Evolutionary conservation across 2,113 vertebrate species (phyloP), one percentile per base, ranked within the genome.

Genomic region (Cromileptes altivelis): DNA sequence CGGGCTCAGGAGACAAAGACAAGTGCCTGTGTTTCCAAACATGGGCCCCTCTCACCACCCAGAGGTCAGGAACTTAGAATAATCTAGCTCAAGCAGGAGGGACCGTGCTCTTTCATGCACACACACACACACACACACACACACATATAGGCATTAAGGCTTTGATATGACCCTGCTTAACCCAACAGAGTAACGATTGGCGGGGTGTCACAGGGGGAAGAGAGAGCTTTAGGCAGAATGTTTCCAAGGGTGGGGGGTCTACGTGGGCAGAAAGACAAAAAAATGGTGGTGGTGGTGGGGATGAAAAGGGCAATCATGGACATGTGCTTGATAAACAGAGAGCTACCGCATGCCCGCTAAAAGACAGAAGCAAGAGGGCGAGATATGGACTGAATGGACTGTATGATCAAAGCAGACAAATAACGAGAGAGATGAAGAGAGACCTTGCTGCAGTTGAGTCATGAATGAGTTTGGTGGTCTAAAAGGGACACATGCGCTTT

Each of bases 121-220:
- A 17, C 60, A 55, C 25, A 63, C 47, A 57, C 55, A 72, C 30
- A 57, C 63, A n/a, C 65, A 62, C 67, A 53, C 65, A 63, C 60
- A 60, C 58, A 25, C 40, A 75, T 79, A 86, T 79, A 69, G 79
- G 89, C 85, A 90, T 89, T 90, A 85, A 71, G 71, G 75, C 91
- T 95, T 93, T 92, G 85, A 94, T 91, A 78, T 91, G 93, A 95
- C 94, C 95, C 92, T 91, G 84, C 89, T 95, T 95, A 95, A 96
- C 95, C 95, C 87, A 74, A 55, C 50, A 53, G 84, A 65, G 75
- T 72, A 82, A 52, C 58, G 25, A 88, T 87, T 80, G 73, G 79
- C 0, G 0, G 78, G 75, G 70, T 86, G 87, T 78, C 77, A 68
- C 50, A 27, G 74, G 63, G 83, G 78, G 77, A 74, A 56, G 61